Base-by-base conservation (phyloP, 2,888 invertebrate species). In the Lasius fuliginosus region DNA sequence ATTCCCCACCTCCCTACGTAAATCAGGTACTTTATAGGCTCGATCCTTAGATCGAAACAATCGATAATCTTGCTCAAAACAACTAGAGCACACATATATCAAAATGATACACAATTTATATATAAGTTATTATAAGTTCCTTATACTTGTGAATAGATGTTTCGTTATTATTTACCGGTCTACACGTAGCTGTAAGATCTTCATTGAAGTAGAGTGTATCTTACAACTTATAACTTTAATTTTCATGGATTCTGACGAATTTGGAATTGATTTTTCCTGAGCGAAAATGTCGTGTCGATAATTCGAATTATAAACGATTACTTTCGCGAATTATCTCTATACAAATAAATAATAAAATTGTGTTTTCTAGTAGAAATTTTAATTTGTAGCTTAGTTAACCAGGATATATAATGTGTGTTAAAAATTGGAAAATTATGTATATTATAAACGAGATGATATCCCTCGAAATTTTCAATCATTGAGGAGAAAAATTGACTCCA, bases 1-100 rank as follows among this genome's bases (percentile, higher is more conserved):
- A 93, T 88, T 93, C 94, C 88, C 93, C 94, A 88, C 91, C 93
- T 88, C 91, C 90, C 83, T 88, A 92, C 89, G 91, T 92, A 91
- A 92, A 90, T 92, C 94, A 93, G 94, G 94, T 94, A 94, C 93
- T 91, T 92, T 90, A 89, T 91, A 93, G 89, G 86, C 71, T 85
- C 76, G 77, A 86, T 83, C 58, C 67, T 85, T 86, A 62, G 8
- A 71, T 46, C 64, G 60, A 68, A 46, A 56, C 73, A 53, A 67
- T 36, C 36, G 36, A 36, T 82, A 83, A 65, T 71, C 33, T 40
- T 56, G 27, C 71, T 76, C 30, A 42, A 58, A 33, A 60, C 23
- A 27, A 23, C 23, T 49, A n/a, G n/a, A 53, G 42, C 40, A 36
- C 36, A 36, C 4, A 23, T 0, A 56, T 42, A 68, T 68, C 42